Evolutionary conservation across 2,797 vertebrate genomes (phyloP).

Genomic region (Odontamblyopus lacepedii): DNA sequence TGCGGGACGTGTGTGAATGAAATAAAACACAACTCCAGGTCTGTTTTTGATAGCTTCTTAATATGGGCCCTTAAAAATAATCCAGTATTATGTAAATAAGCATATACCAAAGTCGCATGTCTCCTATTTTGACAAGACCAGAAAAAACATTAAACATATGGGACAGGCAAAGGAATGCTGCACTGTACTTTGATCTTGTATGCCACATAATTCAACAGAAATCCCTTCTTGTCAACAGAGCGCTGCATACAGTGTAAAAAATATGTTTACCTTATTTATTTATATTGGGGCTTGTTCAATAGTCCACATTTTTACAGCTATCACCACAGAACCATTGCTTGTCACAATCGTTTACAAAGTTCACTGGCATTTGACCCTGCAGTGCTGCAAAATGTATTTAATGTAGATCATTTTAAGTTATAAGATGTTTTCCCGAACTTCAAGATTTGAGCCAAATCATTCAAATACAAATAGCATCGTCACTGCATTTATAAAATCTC

Average conservation of each 20-base stretch:
- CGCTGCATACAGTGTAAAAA: not conserved
- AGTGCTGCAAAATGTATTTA: not conserved
- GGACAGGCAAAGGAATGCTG: not conserved
- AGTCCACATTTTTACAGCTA: not conserved
- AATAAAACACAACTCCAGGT: too few species aligned
- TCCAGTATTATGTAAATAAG: not conserved
- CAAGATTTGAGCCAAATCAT: too few species aligned
- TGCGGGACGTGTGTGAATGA: too few species aligned
- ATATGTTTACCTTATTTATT: not conserved
- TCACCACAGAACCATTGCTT: not conserved
- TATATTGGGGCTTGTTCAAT: not conserved
- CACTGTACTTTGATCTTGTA: not conserved
- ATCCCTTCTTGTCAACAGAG: not conserved
- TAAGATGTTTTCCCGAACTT: not conserved
- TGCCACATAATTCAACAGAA: not conserved
- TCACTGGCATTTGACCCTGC: not conserved
- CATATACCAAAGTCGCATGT: not conserved
- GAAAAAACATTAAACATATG: not conserved
- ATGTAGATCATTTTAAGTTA: not conserved
- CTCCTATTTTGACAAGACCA: not conserved
- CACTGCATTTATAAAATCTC: too few species aligned
- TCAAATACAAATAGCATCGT: too few species aligned
- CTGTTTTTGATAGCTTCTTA: too few species aligned
- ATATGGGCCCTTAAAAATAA: too few species aligned
- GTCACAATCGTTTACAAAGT: not conserved